phyloP scores from a whole-genome alignment of 2,113 vertebrate genomes.

The Zootoca vivipara region DNA sequence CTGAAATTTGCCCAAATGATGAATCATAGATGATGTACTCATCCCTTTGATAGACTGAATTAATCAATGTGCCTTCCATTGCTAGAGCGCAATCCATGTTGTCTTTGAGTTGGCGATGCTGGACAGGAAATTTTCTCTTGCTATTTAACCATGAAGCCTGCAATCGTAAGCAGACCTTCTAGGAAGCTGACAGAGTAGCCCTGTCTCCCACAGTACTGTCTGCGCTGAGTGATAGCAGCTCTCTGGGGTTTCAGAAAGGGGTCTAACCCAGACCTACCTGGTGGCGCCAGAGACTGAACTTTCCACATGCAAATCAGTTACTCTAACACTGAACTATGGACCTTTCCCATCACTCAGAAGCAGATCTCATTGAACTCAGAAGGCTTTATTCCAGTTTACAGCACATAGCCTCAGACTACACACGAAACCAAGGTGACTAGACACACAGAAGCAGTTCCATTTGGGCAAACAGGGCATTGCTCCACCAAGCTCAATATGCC shows the following conservation, averaged over 20 bases:
- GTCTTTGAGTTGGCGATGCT: neutral
- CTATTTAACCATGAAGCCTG: neutral
- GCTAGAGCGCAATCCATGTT: neutral
- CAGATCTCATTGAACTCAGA: no score
- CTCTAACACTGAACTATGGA: no score
- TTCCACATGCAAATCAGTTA: no score
- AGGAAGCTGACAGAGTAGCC: no score
- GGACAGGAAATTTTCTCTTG: neutral
- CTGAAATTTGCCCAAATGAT: conserved; percentile 2
- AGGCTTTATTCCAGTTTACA: no score
- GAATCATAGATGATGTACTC: neutral
- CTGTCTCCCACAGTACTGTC: neutral
- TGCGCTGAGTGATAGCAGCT: neutral
- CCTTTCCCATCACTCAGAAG: no score
- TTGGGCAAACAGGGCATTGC: no score
- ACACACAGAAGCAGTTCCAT: no score
- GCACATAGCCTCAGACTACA: neutral
- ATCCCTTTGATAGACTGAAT: neutral
- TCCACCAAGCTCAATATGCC: no score
- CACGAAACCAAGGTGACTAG: neutral
- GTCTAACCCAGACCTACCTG: no score
- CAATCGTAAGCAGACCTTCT: neutral
- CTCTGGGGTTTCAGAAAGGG: no score
- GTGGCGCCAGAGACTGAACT: no score
- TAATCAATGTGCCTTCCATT: neutral